Conservation (phyloP, 1,140 invertebrate genomes). For the Gyrodactylus salaris region DNA sequence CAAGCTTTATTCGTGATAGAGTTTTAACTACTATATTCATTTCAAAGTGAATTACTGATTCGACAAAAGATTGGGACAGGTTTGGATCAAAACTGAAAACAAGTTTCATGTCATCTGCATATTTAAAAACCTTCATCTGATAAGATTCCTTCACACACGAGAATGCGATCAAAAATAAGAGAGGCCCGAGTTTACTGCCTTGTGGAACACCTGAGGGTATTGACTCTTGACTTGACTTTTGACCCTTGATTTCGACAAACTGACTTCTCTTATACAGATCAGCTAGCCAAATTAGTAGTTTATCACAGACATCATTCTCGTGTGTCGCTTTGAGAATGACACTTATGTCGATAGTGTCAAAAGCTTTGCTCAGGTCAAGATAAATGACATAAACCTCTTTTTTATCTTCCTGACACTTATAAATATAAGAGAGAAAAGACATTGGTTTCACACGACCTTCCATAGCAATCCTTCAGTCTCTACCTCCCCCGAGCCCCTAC, state of each 20-base stretch:
- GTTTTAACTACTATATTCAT: not conserved
- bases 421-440: not conserved
- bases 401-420: not conserved
- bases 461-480: no score
- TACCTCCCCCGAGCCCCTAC: no score
- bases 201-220: not conserved
- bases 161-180: not conserved
- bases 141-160: not conserved
- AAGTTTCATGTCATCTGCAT: not conserved
- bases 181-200: not conserved
- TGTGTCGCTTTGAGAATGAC: not conserved
- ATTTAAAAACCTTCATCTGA: not conserved
- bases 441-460: not conserved
- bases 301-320: not conserved
- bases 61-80: not conserved
- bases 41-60: not conserved
- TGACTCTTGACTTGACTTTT: not conserved
- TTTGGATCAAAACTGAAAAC: not conserved
- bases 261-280: not conserved
- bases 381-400: not conserved
- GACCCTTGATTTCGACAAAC: not conserved
- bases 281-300: not conserved
- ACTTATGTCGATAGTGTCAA: not conserved
- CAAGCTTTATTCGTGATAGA: no score
- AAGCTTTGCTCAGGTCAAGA: not conserved